Evolutionary conservation across 1,140 invertebrate species (phyloP).

Genomic region (Tenebrio molitor): DNA sequence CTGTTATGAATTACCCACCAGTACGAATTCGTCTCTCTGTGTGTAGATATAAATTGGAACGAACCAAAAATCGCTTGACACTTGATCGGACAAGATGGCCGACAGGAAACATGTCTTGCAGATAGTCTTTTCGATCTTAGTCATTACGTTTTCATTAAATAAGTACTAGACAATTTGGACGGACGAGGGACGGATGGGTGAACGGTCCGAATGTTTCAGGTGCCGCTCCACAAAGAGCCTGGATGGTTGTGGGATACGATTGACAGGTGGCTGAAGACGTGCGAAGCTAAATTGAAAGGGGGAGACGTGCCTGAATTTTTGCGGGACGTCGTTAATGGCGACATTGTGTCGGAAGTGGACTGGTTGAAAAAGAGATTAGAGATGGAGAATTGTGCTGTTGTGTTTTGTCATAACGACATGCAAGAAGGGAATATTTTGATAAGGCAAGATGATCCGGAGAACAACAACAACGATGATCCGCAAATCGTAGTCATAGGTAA

Average conservation of each 20-base stretch:
- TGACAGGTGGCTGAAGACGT: slow-evolving; percentile 77
- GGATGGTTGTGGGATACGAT: slow-evolving; percentile 94
- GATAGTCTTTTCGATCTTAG: background rate
- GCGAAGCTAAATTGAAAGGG: slow-evolving; percentile 60
- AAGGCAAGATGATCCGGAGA: slow-evolving; percentile 67
- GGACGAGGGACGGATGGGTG: background rate
- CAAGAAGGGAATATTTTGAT: slow-evolving; percentile 89
- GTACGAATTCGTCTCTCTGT: too few species aligned
- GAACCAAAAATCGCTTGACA: slow-evolving; percentile 12
- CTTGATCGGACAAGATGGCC: background rate
- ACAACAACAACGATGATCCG: slow-evolving; percentile 60
- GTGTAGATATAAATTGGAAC: background rate
- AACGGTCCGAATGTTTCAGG: slow-evolving; percentile 64
- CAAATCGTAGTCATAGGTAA: slow-evolving; percentile 63
- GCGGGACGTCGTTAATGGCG: slow-evolving; percentile 62
- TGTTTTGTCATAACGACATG: slow-evolving; percentile 98
- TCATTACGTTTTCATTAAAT: background rate
- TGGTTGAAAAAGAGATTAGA: slow-evolving; percentile 75
- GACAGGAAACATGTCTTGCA: slow-evolving; percentile 40
- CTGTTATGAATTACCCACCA: too few species aligned
- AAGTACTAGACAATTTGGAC: background rate
- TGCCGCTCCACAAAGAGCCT: slow-evolving; percentile 95
- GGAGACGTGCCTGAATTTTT: slow-evolving; percentile 61
- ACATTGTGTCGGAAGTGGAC: slow-evolving; percentile 75
- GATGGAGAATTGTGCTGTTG: slow-evolving; percentile 82